Conservation (phyloP, 2,888 invertebrate species). For the Synanthedon myopaeformis region DNA sequence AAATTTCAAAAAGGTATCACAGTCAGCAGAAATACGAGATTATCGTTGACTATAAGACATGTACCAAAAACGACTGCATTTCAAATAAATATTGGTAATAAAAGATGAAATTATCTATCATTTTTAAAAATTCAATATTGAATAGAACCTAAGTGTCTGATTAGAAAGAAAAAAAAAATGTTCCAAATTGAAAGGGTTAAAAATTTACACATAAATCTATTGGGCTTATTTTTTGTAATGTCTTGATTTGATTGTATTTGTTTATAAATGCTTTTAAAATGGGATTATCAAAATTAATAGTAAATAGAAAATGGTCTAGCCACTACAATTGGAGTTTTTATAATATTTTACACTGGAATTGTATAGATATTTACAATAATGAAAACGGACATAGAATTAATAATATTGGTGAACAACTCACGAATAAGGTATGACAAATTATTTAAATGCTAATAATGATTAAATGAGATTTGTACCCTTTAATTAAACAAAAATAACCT, state of each 20-base stretch:
- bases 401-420: no score
- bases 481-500: no score
- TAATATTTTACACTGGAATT: no score
- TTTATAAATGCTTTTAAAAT: constrained; percentile 18
- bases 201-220: constrained; percentile 24
- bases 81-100: constrained; percentile 73
- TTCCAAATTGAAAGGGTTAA: neutral
- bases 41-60: constrained; percentile 93
- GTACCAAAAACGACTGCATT: constrained; percentile 89
- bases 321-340: no score
- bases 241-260: neutral
- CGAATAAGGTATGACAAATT: no score
- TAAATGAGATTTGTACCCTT: no score
- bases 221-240: constrained; percentile 21
- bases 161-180: neutral
- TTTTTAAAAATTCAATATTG: neutral
- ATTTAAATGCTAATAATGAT: no score
- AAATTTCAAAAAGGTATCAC: constrained; percentile 66
- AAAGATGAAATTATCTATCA: constrained; percentile 23
- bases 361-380: no score
- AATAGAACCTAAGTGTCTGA: no score
- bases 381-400: no score
- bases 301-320: constrained; percentile 14
- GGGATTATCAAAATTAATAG: constrained; percentile 44
- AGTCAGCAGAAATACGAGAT: constrained; percentile 75